phyloP scores from a whole-genome alignment of 35 echinoderm and acorn worm species.

The Hemicentrotus pulcherrimus region DNA sequence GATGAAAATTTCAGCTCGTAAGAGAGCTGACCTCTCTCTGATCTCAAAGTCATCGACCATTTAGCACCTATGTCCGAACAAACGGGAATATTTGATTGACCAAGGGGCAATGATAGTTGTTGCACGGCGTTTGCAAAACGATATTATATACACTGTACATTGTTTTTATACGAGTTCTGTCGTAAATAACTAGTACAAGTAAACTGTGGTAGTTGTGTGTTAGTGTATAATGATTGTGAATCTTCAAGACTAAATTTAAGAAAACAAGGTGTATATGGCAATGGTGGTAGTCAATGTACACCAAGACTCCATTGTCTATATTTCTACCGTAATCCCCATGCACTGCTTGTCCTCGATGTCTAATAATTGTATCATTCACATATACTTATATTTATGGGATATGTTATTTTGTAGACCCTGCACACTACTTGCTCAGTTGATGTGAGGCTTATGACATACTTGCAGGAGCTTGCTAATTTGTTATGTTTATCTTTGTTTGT shows the following conservation, averaged over 20 bases:
- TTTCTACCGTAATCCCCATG: background rate
- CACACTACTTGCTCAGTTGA: background rate
- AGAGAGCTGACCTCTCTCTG: background rate
- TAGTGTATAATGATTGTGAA: slow-evolving; percentile 10
- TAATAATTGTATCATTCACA: slow-evolving; percentile 6
- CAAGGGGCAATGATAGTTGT: slow-evolving; percentile 16
- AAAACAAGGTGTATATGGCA: background rate
- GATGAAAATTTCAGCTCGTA: background rate
- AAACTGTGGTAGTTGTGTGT: slow-evolving; percentile 37
- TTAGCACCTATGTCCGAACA: background rate
- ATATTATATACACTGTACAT: slow-evolving; percentile 44
- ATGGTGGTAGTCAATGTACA: background rate
- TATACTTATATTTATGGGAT: background rate
- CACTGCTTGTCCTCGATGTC: background rate
- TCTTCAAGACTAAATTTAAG: background rate
- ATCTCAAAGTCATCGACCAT: too few relatives aligned
- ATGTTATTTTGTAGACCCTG: slow-evolving; percentile 5
- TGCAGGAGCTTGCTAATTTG: background rate
- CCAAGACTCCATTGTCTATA: background rate
- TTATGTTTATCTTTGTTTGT: background rate
- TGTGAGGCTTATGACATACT: background rate
- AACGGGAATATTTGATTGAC: background rate
- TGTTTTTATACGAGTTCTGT: slow-evolving; percentile 48
- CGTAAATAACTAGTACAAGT: slow-evolving; percentile 27
- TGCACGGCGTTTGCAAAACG: slow-evolving; percentile 29